These are phyloP conservation scores for Drosophila murphyi DNA, from an alignment of 1,140 invertebrate species.

Conservation along the genomic window DNA sequence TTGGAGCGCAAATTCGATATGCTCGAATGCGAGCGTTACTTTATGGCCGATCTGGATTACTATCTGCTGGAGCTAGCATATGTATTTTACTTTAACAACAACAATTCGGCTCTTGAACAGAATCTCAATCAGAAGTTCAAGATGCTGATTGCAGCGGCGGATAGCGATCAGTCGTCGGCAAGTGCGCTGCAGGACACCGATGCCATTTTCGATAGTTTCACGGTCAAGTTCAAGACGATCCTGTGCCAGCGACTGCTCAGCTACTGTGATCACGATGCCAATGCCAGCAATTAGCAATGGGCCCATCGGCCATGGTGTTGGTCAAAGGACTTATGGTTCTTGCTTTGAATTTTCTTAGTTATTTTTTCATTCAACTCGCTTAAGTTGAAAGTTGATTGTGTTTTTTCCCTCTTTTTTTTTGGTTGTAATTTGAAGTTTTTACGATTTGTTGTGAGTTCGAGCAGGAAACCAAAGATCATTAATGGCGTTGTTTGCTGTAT, in stretches of 20 bases:
- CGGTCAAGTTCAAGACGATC: constrained; percentile 82
- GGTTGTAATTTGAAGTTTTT: constrained; percentile 30
- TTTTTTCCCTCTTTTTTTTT: constrained; percentile 39
- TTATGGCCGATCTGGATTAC: constrained; percentile 80
- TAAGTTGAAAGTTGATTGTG: constrained; percentile 53
- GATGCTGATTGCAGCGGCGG: constrained; percentile 64
- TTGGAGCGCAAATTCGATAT: constrained; percentile 74
- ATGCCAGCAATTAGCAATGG: constrained; percentile 61
- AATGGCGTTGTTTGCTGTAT: constrained; percentile 19
- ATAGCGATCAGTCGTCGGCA: constrained; percentile 49
- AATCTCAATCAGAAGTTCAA: constrained; percentile 83
- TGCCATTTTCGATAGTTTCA: constrained; percentile 80
- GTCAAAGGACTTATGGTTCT: constrained; percentile 43
- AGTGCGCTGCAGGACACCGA: constrained; percentile 70
- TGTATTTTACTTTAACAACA: constrained; percentile 84
- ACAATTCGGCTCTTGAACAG: constrained; percentile 79
- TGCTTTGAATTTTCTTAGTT: constrained; percentile 42
- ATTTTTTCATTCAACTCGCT: constrained; percentile 28
- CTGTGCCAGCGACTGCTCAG: constrained; percentile 81
- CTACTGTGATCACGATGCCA: constrained; percentile 68
- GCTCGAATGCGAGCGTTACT: constrained; percentile 78
- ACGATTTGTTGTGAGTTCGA: constrained; percentile 46
- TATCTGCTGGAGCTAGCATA: constrained; percentile 82
- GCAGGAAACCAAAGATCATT: constrained; percentile 48
- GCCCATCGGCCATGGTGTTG: constrained; percentile 23